These are phyloP conservation scores for Anguilla megastoma DNA, from an alignment of 2,797 vertebrate genomes.

Conservation along the genomic window DNA sequence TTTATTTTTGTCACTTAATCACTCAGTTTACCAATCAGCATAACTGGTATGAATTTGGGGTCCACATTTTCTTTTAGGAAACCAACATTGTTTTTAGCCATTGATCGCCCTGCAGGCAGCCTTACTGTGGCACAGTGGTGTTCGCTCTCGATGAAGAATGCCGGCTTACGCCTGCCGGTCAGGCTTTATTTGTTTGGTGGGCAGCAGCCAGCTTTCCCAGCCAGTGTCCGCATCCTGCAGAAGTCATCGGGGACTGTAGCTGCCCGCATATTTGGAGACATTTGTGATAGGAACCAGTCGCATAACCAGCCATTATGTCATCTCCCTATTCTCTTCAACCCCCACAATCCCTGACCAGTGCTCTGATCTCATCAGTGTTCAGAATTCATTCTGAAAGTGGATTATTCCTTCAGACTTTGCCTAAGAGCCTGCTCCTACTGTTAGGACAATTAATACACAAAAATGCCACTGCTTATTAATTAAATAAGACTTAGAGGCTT, in stretches of 20 bases:
- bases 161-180: not conserved
- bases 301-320: not conserved
- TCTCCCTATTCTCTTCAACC: not conserved
- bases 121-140: not conserved
- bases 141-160: conserved; percentile 7
- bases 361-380: not conserved
- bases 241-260: not conserved
- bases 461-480: not conserved
- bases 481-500: not conserved
- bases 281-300: conserved; percentile 2
- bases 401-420: not conserved
- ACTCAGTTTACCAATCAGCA: not conserved
- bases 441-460: not conserved
- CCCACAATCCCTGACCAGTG: not conserved
- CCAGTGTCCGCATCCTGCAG: not conserved
- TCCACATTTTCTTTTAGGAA: not conserved
- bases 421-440: not conserved
- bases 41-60: not conserved
- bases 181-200: not conserved
- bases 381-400: not conserved
- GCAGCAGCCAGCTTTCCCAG: not conserved
- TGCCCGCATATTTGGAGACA: not conserved
- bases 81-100: not conserved
- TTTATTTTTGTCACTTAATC: not conserved
- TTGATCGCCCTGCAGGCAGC: not conserved